phyloP scores from a whole-genome alignment of 2,888 invertebrate species.

The Rhodophaea formosa region DNA sequence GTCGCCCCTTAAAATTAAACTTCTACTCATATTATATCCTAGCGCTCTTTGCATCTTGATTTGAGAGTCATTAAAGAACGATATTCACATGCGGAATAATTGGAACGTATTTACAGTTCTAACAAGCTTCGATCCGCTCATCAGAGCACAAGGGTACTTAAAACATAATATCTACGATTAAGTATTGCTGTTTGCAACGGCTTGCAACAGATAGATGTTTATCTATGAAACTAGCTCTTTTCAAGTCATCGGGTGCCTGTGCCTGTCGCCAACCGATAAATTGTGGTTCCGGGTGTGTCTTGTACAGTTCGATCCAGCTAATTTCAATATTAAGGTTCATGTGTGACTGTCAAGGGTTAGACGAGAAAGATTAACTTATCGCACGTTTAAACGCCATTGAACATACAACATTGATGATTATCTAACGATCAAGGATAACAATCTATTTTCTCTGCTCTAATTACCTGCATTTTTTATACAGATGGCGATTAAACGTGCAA shows the following conservation, averaged over 20 bases:
- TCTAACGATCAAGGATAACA: constrained; percentile 14
- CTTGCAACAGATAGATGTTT: background rate
- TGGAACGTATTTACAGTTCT: constrained; percentile 10
- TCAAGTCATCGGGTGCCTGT: constrained; percentile 7
- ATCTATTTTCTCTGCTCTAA: background rate
- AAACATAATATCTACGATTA: constrained; percentile 5
- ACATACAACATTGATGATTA: constrained; percentile 8
- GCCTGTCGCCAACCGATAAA: constrained; percentile 26
- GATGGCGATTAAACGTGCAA: constrained; percentile 39
- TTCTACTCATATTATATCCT: too few relatives aligned
- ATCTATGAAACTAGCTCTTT: constrained; percentile 16
- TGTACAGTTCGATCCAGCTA: constrained; percentile 9
- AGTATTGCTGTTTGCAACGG: background rate
- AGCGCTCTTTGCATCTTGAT: background rate
- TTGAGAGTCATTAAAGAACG: background rate
- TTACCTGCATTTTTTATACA: constrained; percentile 24
- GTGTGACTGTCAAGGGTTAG: background rate
- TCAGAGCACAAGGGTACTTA: constrained; percentile 3
- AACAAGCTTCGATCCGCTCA: constrained; percentile 6
- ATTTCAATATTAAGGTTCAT: background rate
- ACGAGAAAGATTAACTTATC: constrained; percentile 17
- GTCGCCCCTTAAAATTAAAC: too few relatives aligned
- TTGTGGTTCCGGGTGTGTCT: constrained; percentile 36
- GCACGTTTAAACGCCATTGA: constrained; percentile 25
- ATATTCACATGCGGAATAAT: background rate